phyloP scores from a whole-genome alignment of 2,113 vertebrate genomes.

The Gallinago jamesoni region DNA sequence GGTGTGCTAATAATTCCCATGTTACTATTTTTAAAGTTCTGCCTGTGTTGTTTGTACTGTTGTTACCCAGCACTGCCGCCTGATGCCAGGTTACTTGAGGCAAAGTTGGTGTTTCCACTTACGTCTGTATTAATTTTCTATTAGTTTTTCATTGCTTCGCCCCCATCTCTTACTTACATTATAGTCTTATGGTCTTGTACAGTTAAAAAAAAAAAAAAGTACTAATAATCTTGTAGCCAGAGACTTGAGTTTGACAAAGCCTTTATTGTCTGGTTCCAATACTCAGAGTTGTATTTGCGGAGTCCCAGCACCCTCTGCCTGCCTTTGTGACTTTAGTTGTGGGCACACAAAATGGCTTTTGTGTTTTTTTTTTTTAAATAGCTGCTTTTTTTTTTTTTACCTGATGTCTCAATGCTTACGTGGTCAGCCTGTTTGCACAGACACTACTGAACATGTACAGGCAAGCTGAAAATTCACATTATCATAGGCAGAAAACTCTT shows the following conservation, averaged over 20 bases:
- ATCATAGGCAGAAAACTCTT: not conserved
- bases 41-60: not conserved
- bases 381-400: not conserved
- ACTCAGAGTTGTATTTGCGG: not conserved
- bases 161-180: not conserved
- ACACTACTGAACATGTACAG: not conserved
- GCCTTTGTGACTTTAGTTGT: not conserved
- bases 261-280: not conserved
- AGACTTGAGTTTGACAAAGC: not conserved
- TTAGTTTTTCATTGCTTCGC: not conserved
- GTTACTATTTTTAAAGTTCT: slow-evolving; percentile 45
- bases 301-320: not conserved
- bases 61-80: slow-evolving; percentile 18
- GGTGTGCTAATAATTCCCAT: slow-evolving; percentile 7
- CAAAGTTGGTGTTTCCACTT: not conserved
- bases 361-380: too few relatives aligned
- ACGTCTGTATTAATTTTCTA: not conserved
- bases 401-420: not conserved
- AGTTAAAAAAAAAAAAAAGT: not conserved
- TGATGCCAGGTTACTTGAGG: not conserved
- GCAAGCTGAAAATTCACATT: not conserved
- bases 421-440: not conserved
- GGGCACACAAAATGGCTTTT: not conserved
- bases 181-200: not conserved
- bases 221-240: not conserved